Evolutionary conservation across 1,140 invertebrate species (phyloP).

Genomic region (Drosophila bipectinata): DNA sequence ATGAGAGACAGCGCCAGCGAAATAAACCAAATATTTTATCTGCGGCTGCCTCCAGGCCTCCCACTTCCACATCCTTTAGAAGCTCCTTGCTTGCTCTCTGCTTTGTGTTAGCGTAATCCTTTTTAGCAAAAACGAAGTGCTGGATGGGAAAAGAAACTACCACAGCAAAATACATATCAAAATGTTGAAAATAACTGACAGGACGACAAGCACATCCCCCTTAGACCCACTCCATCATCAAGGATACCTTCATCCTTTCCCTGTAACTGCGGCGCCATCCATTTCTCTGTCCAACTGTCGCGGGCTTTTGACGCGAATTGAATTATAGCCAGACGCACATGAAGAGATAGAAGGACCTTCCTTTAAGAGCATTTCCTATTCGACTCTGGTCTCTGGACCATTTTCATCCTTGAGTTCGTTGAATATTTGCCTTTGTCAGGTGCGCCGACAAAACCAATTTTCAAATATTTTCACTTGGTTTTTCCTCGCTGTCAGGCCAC

Average conservation of each 20-base stretch:
- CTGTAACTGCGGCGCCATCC: conserved; percentile 30
- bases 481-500: conserved; percentile 49
- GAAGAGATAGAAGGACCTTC: background rate
- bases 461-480: conserved; percentile 83
- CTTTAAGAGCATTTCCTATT: conserved; percentile 40
- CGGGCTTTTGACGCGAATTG: conserved; percentile 70
- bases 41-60: conserved; percentile 28
- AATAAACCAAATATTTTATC: conserved; percentile 61
- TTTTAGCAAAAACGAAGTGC: conserved; percentile 54
- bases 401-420: conserved; percentile 44
- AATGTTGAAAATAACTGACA: conserved; percentile 77
- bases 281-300: conserved; percentile 61
- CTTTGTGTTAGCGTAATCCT: conserved; percentile 77
- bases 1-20: conserved; percentile 36
- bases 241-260: conserved; percentile 21
- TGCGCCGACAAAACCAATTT: conserved; percentile 81
- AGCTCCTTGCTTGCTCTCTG: conserved; percentile 49
- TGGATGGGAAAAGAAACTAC: conserved; percentile 34
- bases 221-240: background rate
- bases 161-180: conserved; percentile 59
- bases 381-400: conserved; percentile 7
- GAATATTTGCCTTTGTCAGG: conserved; percentile 77
- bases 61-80: conserved; percentile 1
- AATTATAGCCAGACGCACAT: conserved; percentile 63
- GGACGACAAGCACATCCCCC: conserved; percentile 42